Conservation (phyloP, 2,888 invertebrate species). For the Dryadula phaetusa region DNA sequence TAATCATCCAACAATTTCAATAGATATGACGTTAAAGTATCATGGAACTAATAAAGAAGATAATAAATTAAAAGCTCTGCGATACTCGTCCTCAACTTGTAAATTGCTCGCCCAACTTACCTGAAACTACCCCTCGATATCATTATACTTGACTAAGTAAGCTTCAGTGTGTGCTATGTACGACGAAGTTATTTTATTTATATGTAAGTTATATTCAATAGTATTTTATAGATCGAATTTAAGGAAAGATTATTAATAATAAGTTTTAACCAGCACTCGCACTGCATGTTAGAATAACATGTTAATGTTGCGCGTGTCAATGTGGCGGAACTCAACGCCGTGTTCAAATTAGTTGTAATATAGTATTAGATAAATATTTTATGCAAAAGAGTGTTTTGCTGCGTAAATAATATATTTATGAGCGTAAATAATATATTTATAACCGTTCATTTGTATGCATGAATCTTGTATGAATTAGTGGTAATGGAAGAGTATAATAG, state of each 20-base stretch:
- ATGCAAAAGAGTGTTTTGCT: not conserved
- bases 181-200: not conserved
- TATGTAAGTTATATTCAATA: not conserved
- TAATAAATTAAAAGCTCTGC: not conserved
- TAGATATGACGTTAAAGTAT: not conserved
- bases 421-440: slow-evolving; percentile 8
- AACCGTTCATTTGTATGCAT: slow-evolving; percentile 1
- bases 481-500: slow-evolving; percentile 15
- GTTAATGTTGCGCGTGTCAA: too few species aligned
- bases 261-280: too few species aligned
- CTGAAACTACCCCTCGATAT: slow-evolving; percentile 9
- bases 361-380: too few species aligned
- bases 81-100: slow-evolving; percentile 2
- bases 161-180: not conserved
- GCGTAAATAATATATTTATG: slow-evolving; percentile 9
- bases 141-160: slow-evolving; percentile 5
- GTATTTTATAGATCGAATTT: not conserved
- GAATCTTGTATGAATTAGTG: slow-evolving; percentile 16
- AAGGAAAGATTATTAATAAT: too few species aligned
- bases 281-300: too few species aligned
- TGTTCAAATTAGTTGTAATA: too few species aligned
- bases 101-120: slow-evolving; percentile 10
- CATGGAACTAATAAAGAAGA: not conserved
- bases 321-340: too few species aligned
- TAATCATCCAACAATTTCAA: not conserved